A percentile compares a stretch with the other conserved stretches of the same genome.
Evolutionary conservation across 2,797 vertebrate species (phyloP).

Genomic region (Echeneis naucrates): DNA sequence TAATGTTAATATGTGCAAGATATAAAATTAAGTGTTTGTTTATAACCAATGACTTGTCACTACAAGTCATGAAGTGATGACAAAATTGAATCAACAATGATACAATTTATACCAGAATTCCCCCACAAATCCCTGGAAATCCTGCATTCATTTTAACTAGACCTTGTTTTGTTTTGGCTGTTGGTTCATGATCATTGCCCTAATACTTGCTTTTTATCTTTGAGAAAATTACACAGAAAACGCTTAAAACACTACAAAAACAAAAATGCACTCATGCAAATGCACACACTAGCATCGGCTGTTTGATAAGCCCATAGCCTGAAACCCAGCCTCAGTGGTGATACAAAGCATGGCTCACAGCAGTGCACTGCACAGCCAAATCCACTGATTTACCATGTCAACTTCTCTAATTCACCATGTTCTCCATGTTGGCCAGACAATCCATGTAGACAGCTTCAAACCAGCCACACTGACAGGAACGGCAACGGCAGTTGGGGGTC

Average conservation of each 20-base stretch:
- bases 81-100: neutral
- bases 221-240: slow-evolving; percentile 22
- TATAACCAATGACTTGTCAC: neutral
- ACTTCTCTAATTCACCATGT: slow-evolving; percentile 84
- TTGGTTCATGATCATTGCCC: slow-evolving; percentile 18
- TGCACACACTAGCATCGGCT: slow-evolving; percentile 59
- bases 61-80: neutral
- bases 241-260: slow-evolving; percentile 33
- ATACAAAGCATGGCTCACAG: slow-evolving; percentile 74
- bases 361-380: slow-evolving; percentile 67
- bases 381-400: slow-evolving; percentile 83
- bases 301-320: slow-evolving; percentile 67
- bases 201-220: slow-evolving; percentile 29
- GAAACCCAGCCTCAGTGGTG: slow-evolving; percentile 63
- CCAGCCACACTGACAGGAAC: slow-evolving; percentile 75
- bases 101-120: neutral
- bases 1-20: neutral
- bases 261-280: slow-evolving; percentile 36
- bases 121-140: neutral
- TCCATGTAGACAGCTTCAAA: slow-evolving; percentile 81
- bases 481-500: slow-evolving; percentile 76
- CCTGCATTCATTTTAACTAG: neutral
- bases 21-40: neutral
- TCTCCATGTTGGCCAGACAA: slow-evolving; percentile 82
- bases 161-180: slow-evolving; percentile 9